phyloP scores from a whole-genome alignment of 64 coral and sea anemone genomes.

The Porites australiensis region DNA sequence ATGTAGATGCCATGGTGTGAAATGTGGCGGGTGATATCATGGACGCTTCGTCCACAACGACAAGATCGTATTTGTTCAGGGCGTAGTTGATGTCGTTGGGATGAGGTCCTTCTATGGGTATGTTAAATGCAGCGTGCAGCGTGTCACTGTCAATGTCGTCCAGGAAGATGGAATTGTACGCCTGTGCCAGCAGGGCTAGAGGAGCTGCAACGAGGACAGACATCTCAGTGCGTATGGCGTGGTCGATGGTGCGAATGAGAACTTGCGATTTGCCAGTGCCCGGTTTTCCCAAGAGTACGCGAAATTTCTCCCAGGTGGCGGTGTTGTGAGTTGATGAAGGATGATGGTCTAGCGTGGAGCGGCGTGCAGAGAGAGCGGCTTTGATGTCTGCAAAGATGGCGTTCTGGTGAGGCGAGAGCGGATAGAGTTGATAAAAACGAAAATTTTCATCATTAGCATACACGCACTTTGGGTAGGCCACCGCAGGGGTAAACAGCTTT shows the following conservation, averaged over 20 bases:
- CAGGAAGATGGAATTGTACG: neutral
- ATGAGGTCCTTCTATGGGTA: neutral
- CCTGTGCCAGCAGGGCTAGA: neutral
- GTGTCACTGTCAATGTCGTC: neutral
- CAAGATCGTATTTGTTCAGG: slow-evolving; percentile 2
- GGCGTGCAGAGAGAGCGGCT: too few relatives aligned
- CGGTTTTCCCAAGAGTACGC: slow-evolving; percentile 30
- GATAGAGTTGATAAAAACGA: slow-evolving; percentile 16
- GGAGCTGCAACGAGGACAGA: slow-evolving; percentile 14
- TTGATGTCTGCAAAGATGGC: neutral
- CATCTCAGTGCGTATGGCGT: neutral
- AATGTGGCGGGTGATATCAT: slow-evolving; percentile 24
- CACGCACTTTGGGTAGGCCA: neutral
- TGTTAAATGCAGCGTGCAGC: slow-evolving; percentile 12
- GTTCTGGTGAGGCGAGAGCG: neutral
- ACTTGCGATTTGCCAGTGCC: slow-evolving; percentile 50
- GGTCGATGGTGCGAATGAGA: neutral
- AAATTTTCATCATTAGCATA: slow-evolving; percentile 35
- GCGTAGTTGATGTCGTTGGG: neutral
- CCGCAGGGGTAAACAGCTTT: neutral
- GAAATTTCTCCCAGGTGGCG: too few relatives aligned
- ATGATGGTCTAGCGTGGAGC: neutral
- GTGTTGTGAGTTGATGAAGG: neutral
- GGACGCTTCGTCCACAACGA: slow-evolving; percentile 64
- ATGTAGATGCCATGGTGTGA: neutral